Evolutionary conservation across 2,113 vertebrate genomes (phyloP).

Genomic region (Nyctereutes procyonoides): DNA sequence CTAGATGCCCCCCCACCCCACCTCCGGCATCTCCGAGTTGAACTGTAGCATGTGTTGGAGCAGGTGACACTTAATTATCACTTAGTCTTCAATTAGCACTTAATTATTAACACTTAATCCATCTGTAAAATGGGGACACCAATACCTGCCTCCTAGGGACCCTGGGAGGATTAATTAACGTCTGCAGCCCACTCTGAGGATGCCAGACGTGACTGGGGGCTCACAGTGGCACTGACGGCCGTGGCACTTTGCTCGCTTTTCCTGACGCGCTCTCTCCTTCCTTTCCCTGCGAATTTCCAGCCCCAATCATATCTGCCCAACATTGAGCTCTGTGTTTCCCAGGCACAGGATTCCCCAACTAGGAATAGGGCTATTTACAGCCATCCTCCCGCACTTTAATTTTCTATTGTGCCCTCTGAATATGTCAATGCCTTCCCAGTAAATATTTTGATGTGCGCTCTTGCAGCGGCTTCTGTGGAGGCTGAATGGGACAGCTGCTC

Average conservation of each 20-base stretch:
- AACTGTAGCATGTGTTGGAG: slow-evolving; percentile 57
- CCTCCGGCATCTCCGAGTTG: slow-evolving; percentile 47
- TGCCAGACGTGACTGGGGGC: slow-evolving; percentile 21
- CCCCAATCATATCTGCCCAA: slow-evolving; percentile 29
- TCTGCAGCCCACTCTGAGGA: slow-evolving; percentile 68
- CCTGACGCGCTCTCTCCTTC: slow-evolving; percentile 51
- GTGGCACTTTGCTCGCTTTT: background rate
- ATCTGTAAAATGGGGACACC: slow-evolving; percentile 84
- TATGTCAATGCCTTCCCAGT: slow-evolving; percentile 85
- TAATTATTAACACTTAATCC: slow-evolving; percentile 82
- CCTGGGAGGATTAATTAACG: slow-evolving; percentile 74
- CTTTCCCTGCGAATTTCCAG: slow-evolving; percentile 39
- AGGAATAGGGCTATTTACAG: slow-evolving; percentile 86
- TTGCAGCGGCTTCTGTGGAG: slow-evolving; percentile 78
- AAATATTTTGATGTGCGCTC: slow-evolving; percentile 89
- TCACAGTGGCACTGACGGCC: slow-evolving; percentile 19
- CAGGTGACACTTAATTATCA: slow-evolving; percentile 78
- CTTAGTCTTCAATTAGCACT: slow-evolving; percentile 75
- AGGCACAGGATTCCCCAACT: slow-evolving; percentile 84
- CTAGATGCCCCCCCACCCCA: background rate
- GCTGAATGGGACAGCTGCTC: slow-evolving; percentile 86
- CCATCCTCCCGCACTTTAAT: slow-evolving; percentile 86
- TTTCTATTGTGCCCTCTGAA: slow-evolving; percentile 87
- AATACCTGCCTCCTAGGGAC: slow-evolving; percentile 69
- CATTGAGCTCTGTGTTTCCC: slow-evolving; percentile 81